Evolutionary conservation across 2,797 vertebrate species (phyloP).

Genomic region (Anguilla megastoma): DNA sequence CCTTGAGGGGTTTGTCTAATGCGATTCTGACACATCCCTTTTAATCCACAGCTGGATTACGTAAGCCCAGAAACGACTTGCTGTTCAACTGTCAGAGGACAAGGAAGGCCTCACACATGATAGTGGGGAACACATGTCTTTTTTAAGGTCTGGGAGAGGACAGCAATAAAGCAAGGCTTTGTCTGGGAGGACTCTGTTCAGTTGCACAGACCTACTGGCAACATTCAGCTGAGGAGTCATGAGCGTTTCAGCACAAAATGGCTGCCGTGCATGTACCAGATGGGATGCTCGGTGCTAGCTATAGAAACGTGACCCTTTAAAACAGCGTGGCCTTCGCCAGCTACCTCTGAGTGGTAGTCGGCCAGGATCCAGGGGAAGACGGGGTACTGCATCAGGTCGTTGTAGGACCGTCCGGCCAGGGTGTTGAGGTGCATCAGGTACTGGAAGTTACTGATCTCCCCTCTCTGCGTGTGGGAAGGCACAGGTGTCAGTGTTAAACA

Average conservation of each 20-base stretch:
- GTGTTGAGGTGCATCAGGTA: constrained; percentile 99
- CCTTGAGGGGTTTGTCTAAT: background rate
- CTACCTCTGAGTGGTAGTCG: constrained; percentile 91
- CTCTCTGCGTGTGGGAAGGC: constrained; percentile 73
- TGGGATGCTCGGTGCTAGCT: too few relatives aligned
- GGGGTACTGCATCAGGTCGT: constrained; percentile 98
- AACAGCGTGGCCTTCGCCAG: background rate
- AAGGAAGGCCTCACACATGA: background rate
- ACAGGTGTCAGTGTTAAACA: background rate
- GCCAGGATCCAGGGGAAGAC: constrained; percentile 99
- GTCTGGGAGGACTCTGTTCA: background rate
- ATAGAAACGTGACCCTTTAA: too few relatives aligned
- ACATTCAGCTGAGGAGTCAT: background rate
- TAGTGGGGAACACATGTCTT: background rate
- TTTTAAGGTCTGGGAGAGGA: background rate
- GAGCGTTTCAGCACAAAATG: background rate
- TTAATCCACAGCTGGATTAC: background rate
- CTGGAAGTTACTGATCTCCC: constrained; percentile 99
- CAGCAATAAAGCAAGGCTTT: background rate
- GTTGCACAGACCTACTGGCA: background rate
- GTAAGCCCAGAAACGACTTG: background rate
- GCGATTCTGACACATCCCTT: background rate
- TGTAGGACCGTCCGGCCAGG: constrained; percentile 94
- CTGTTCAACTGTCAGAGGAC: background rate
- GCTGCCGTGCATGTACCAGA: too few relatives aligned